Evolutionary conservation across 2,888 invertebrate species (phyloP).

Genomic region (Dasypolia templi): DNA sequence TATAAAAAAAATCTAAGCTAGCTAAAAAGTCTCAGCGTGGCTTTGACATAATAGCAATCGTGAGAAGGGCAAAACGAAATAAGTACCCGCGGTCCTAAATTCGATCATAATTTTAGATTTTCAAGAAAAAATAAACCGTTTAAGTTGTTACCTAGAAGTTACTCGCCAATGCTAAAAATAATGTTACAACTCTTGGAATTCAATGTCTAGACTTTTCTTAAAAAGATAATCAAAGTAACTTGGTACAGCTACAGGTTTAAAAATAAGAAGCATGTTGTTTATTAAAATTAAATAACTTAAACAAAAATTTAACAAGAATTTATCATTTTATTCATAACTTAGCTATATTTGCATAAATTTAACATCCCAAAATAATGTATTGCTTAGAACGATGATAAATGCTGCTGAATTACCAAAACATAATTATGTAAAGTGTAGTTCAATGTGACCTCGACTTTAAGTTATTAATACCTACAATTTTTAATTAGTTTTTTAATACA

Average conservation of each 20-base stretch:
- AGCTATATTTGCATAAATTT: slow-evolving; percentile 14
- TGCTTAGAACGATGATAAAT: not conserved
- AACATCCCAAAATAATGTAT: slow-evolving; percentile 19
- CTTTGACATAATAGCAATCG: slow-evolving; percentile 35
- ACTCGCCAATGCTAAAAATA: not conserved
- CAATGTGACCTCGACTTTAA: slow-evolving; percentile 29
- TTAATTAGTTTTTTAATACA: too few relatives aligned
- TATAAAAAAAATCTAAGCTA: slow-evolving; percentile 53
- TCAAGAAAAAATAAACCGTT: not conserved
- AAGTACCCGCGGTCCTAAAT: not conserved
- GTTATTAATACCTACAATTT: too few relatives aligned
- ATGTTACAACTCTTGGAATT: not conserved
- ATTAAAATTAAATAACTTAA: not conserved
- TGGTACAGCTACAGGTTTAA: too few relatives aligned
- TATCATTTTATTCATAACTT: slow-evolving; percentile 18
- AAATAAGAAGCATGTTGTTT: not conserved
- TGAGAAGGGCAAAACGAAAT: slow-evolving; percentile 7
- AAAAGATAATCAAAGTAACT: not conserved
- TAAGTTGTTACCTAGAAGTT: not conserved
- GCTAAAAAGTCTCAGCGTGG: slow-evolving; percentile 41
- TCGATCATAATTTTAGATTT: slow-evolving; percentile 24
- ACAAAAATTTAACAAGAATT: not conserved
- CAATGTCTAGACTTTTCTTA: not conserved
- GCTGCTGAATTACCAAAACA: not conserved
- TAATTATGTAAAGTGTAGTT: slow-evolving; percentile 15